A percentile compares a stretch with the other conserved stretches of the same genome.
phyloP scores from a whole-genome alignment of 2,113 vertebrate species.

The Antennarius striatus region DNA sequence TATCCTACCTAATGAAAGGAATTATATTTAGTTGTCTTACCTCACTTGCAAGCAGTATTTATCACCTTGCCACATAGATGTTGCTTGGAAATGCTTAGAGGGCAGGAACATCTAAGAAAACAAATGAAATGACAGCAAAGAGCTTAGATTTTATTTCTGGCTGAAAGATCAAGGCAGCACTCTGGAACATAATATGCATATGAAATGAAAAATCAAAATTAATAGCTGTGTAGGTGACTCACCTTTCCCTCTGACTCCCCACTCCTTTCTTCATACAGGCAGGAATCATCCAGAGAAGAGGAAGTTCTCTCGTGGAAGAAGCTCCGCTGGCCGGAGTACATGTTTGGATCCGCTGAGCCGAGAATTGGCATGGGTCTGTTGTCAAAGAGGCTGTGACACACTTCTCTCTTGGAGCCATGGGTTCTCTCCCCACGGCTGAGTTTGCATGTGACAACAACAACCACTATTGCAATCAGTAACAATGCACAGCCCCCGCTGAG shows the following conservation, averaged over 20 bases:
- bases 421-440: constrained; percentile 40
- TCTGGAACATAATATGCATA: constrained; percentile 43
- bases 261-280: constrained; percentile 74
- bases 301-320: constrained; percentile 64
- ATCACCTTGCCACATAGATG: constrained; percentile 70
- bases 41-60: constrained; percentile 78
- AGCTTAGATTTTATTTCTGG: constrained; percentile 65
- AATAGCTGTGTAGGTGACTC: constrained; percentile 37
- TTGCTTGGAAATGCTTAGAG: constrained; percentile 74
- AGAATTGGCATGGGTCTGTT: constrained; percentile 42
- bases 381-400: constrained; percentile 60
- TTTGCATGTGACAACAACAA: constrained; percentile 68
- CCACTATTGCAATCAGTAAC: constrained; percentile 74
- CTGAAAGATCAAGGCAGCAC: constrained; percentile 54
- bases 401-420: constrained; percentile 52
- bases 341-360: constrained; percentile 37
- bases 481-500: constrained; percentile 72
- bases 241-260: constrained; percentile 76
- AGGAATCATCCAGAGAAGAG: constrained; percentile 64
- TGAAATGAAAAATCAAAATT: constrained; percentile 40
- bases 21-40: constrained; percentile 68
- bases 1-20: constrained; percentile 18
- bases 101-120: constrained; percentile 73
- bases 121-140: constrained; percentile 55
- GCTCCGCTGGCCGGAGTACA: constrained; percentile 51